Base-by-base conservation (phyloP, 1,140 invertebrate genomes). In the Phthorimaea operculella region DNA sequence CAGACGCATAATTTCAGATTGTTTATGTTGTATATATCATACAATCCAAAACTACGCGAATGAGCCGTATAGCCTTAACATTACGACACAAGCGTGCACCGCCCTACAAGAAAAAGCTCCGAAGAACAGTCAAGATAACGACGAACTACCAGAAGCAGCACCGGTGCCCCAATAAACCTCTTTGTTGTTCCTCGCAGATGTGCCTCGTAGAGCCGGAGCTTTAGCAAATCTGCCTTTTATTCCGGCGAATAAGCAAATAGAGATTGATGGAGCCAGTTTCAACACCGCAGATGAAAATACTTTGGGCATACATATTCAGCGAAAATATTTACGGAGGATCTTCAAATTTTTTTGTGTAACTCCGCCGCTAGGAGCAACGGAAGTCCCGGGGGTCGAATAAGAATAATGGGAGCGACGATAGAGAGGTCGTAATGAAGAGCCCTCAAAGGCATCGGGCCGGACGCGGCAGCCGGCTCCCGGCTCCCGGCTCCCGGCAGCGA, bases 391-490 rank as follows among this genome's bases (percentile, higher is more conserved):
- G 58, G 61, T 59, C 55, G 60, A 76, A 71, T 71, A 76, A 73
- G 71, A 77, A 73, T 70, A 71, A 71, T 64, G 66, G 58, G 62
- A 71, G 70, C 66, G 64, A 57, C 60, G 64, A 79, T 73, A 68
- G 64, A 76, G 70, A 75, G 67, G 52, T 66, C 58, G 53, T 80
- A 78, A 80, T 74, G 70, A 76, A 78, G 73, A 73, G 69, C 67
- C 53, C 74, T 79, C 68, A 66, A 72, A 74, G 73, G 63, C 64
- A 60, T 61, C 58, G 55, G 58, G 57, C 57, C 34, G 55, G 63
- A 62, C 62, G 49, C 52, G 54, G 63, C 64, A 58, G 55, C 57
- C 42, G 59, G 53, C 63, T 52, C 59, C 64, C 48, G 58, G 55
- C 60, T n/a, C n/a, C 45, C 49, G 54, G 49, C 56, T 63, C 52